These are phyloP conservation scores for Xanthia icteritia DNA, from an alignment of 2,888 invertebrate species.

Conservation along the genomic window DNA sequence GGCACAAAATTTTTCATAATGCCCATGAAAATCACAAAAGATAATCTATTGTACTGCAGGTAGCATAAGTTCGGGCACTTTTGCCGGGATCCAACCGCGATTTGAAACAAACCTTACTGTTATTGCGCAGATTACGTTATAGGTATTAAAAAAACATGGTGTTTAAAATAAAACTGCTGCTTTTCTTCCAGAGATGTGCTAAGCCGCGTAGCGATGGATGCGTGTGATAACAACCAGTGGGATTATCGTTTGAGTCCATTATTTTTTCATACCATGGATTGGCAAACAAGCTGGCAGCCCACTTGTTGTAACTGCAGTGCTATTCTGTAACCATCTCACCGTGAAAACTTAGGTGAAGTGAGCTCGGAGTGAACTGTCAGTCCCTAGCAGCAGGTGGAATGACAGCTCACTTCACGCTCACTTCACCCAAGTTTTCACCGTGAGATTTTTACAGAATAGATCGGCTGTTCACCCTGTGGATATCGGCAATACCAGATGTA, in stretches of 20 bases:
- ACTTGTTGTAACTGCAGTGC: not conserved
- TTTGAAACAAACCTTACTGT: constrained; percentile 56
- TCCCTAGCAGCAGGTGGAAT: no score
- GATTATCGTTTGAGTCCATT: not conserved
- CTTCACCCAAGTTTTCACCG: no score
- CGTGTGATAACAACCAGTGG: not conserved
- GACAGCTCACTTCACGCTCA: no score
- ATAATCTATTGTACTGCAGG: constrained; percentile 4
- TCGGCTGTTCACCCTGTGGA: not conserved
- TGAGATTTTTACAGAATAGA: no score
- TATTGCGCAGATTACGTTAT: constrained; percentile 48
- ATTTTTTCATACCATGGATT: not conserved
- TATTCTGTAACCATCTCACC: no score
- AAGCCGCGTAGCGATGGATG: no score
- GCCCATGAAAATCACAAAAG: constrained; percentile 30
- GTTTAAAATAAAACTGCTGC: constrained; percentile 35
- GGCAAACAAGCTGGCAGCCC: not conserved
- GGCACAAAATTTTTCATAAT: constrained; percentile 42
- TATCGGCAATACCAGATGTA: not conserved
- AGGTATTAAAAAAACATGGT: constrained; percentile 48
- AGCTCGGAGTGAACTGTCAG: no score
- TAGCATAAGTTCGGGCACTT: constrained; percentile 33
- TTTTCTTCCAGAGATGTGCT: not conserved
- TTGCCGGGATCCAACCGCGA: constrained; percentile 38
- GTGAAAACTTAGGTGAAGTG: no score